Conservation (phyloP, 2,888 invertebrate species). For the Pyrochroa serraticornis region DNA sequence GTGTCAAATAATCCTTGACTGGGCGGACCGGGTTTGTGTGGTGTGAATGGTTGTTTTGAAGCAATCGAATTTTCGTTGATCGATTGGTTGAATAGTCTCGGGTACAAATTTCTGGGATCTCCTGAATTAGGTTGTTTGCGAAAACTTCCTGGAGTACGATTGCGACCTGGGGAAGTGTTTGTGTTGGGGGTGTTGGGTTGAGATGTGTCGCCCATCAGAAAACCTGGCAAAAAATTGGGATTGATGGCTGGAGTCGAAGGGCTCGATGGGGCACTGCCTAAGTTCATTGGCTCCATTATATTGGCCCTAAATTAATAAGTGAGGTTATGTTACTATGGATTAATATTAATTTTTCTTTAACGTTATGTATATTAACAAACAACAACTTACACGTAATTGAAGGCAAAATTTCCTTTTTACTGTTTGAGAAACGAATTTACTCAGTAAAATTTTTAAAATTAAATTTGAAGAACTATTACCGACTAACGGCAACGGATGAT, state of each 20-base stretch:
- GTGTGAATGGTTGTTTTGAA: constrained; percentile 51
- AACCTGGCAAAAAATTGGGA: constrained; percentile 77
- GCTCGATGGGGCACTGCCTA: constrained; percentile 79
- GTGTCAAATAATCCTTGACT: constrained; percentile 73
- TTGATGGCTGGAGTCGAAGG: constrained; percentile 69
- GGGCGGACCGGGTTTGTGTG: constrained; percentile 70
- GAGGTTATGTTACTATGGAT: not conserved
- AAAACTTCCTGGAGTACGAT: constrained; percentile 41
- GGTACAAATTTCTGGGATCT: constrained; percentile 46
- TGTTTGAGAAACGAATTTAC: too few relatives aligned
- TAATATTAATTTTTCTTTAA: too few relatives aligned
- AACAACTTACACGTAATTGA: too few relatives aligned
- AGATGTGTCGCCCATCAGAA: constrained; percentile 74
- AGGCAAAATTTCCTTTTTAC: too few relatives aligned
- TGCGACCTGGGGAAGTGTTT: constrained; percentile 49
- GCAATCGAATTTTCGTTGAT: constrained; percentile 43
- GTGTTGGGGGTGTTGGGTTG: constrained; percentile 57
- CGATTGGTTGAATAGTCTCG: constrained; percentile 52
- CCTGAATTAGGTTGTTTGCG: constrained; percentile 36
- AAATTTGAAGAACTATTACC: too few relatives aligned
- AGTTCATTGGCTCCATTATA: constrained; percentile 81
- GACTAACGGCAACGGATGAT: too few relatives aligned
- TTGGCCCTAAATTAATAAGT: not conserved
- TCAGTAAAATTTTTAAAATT: too few relatives aligned
- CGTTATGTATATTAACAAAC: too few relatives aligned